Conservation (phyloP, 2,888 invertebrate genomes). For the Pterostichus madidus region DNA sequence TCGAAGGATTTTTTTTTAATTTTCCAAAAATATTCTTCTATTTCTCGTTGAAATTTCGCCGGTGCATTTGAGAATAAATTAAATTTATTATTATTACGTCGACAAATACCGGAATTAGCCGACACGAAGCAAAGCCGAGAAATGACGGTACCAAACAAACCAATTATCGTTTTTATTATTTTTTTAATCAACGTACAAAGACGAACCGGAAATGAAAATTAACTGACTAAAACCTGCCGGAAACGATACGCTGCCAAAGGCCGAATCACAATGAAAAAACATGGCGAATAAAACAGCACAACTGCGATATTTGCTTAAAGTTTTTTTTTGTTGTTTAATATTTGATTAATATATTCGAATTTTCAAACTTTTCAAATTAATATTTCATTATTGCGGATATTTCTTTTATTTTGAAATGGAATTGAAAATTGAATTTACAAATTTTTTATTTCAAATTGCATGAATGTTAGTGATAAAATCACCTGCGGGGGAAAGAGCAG, state of each 20-base stretch:
- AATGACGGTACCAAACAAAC: conserved; percentile 48
- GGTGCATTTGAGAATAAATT: conserved; percentile 36
- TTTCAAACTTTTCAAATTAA: conserved; percentile 45
- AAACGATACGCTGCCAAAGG: conserved; percentile 56
- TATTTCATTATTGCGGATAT: conserved; percentile 18
- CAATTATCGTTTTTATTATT: conserved; percentile 65
- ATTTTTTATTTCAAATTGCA: too few relatives aligned
- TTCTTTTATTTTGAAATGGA: conserved; percentile 5
- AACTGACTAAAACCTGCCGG: conserved; percentile 65
- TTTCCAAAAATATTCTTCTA: not conserved
- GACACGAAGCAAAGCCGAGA: not conserved
- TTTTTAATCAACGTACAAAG: conserved; percentile 68
- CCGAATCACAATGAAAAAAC: conserved; percentile 43
- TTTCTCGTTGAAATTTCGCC: not conserved
- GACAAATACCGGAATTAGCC: conserved; percentile 29
- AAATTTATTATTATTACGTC: conserved; percentile 35
- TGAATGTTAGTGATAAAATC: too few relatives aligned
- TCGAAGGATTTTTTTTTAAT: too few relatives aligned
- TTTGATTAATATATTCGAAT: conserved; percentile 44
- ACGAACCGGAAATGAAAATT: conserved; percentile 70
- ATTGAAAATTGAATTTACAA: too few relatives aligned
- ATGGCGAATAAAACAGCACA: not conserved
- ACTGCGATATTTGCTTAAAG: conserved; percentile 26
- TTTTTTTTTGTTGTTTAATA: conserved; percentile 30
- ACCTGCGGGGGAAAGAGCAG: too few relatives aligned